A percentile compares a stretch with the other conserved stretches of the same genome.
phyloP scores from a whole-genome alignment of 2,888 invertebrate species.

The Agrochola circellaris region DNA sequence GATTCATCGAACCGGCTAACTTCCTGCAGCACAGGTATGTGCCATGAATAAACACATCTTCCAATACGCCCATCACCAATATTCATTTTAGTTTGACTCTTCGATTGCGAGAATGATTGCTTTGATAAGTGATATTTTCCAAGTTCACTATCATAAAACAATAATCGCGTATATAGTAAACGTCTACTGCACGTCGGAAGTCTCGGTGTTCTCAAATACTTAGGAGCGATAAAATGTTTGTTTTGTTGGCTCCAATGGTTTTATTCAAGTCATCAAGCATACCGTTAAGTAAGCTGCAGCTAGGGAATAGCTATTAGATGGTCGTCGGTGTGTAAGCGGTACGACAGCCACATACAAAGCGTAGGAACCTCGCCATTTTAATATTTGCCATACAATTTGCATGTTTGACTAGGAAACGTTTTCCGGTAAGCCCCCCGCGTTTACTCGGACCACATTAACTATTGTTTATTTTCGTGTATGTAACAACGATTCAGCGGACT shows the following conservation, averaged over 20 bases:
- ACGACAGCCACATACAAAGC: constrained; percentile 80
- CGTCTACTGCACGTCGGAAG: constrained; percentile 61
- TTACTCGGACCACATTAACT: constrained; percentile 75
- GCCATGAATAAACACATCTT: constrained; percentile 84
- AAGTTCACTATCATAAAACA: constrained; percentile 34
- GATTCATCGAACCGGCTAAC: constrained; percentile 85
- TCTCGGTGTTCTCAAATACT: constrained; percentile 75
- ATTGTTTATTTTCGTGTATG: constrained; percentile 74
- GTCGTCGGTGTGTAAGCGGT: constrained; percentile 73
- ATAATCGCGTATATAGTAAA: constrained; percentile 36
- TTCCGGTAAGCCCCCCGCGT: constrained; percentile 79
- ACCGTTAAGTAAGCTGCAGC: constrained; percentile 86
- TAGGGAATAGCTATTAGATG: constrained; percentile 76
- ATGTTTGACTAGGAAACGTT: constrained; percentile 87
- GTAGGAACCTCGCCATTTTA: constrained; percentile 78
- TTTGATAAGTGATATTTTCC: constrained; percentile 40
- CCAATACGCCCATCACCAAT: constrained; percentile 70
- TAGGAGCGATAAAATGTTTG: constrained; percentile 79
- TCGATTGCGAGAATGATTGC: constrained; percentile 39
- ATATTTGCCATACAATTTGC: constrained; percentile 88
- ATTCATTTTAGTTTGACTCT: constrained; percentile 49
- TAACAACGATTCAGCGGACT: constrained; percentile 66
- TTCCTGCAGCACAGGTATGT: constrained; percentile 84
- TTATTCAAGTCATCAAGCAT: constrained; percentile 83
- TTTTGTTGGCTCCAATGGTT: constrained; percentile 78